Evolutionary conservation across 2,113 vertebrate species (phyloP), one percentile per base, ranked within the genome.

Genomic region (Pygoscelis antarcticus): DNA sequence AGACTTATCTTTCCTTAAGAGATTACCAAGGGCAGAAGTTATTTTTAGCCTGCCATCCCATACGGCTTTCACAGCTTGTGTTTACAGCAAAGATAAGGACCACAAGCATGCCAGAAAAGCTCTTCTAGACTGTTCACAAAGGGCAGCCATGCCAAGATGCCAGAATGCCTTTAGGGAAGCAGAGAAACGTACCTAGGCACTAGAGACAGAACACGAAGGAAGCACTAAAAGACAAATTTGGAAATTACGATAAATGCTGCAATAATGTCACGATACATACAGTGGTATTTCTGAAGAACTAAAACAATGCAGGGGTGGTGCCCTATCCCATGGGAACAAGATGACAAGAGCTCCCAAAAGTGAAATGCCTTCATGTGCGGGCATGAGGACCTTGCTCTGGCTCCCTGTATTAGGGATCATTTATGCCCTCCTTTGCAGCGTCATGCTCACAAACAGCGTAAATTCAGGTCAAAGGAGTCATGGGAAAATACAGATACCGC

Each of bases 1-100:
- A 90, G 94, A 95, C 52, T 97, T 97, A 94, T 76, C 95, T 97
- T 95, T 93, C 95, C 83, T 95, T 95, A 96, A 58, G 76, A 70
- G 96, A 97, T 94, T 97, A 96, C 38, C 68, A 86, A 68, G 94
- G 26, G 86, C 8, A 18, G 86, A 47, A 78, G 83, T n/a, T 95
- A 97, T 95, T 97, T 96, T 96, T 93, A 97, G 89, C 60, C 60
- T 71, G 51, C 68, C 60, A 93, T 29, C 68, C 68, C 68, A 81
- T 34, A 86, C 1, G 23, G 83, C 86, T 96, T 94, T 83, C 79
- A 77, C 76, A 93, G 90, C 90, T 89, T 94, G 66, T 77, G 79
- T 90, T 96, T 93, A 93, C 82, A 93, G 46, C 62, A 86, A 80
- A 69, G 68, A 23, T 44, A 87, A 94, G 84, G 93, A 94, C 34